A percentile compares a stretch with the other conserved stretches of the same genome.
These are phyloP conservation scores for Drosophila mayaguana DNA, from an alignment of 2,888 invertebrate species.

Conservation along the genomic window DNA sequence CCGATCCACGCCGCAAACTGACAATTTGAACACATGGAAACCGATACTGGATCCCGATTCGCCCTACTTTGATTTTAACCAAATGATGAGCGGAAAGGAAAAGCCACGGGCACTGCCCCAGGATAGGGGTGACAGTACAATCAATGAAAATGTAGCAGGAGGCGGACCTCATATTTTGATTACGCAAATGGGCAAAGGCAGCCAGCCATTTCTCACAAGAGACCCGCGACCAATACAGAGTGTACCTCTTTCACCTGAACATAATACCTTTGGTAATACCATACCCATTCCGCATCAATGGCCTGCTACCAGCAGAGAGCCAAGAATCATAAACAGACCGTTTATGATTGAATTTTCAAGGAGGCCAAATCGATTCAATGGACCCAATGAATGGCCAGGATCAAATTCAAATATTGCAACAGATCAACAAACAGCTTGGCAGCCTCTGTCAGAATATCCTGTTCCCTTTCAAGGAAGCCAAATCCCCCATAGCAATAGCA, in stretches of 20 bases:
- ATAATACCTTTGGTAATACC: background rate
- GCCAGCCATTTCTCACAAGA: background rate
- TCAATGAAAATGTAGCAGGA: background rate
- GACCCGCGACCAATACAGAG: background rate
- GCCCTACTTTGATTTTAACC: background rate
- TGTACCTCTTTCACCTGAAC: background rate
- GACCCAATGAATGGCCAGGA: background rate
- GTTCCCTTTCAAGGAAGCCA: no score
- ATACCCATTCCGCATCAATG: background rate
- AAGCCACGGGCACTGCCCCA: background rate
- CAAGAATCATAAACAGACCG: conserved; percentile 46
- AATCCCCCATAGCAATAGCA: conserved; percentile 3
- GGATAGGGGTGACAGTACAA: background rate
- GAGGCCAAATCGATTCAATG: no score
- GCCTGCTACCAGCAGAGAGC: conserved; percentile 6
- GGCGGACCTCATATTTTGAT: background rate
- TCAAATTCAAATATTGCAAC: background rate
- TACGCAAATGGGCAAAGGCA: background rate
- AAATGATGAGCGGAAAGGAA: background rate
- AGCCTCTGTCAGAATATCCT: no score
- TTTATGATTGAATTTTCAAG: background rate
- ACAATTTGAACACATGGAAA: background rate
- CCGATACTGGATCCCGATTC: background rate
- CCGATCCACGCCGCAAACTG: background rate
- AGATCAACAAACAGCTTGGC: no score